These are phyloP conservation scores for Sylvia atricapilla DNA, from an alignment of 2,113 vertebrate genomes.

Conservation along the genomic window DNA sequence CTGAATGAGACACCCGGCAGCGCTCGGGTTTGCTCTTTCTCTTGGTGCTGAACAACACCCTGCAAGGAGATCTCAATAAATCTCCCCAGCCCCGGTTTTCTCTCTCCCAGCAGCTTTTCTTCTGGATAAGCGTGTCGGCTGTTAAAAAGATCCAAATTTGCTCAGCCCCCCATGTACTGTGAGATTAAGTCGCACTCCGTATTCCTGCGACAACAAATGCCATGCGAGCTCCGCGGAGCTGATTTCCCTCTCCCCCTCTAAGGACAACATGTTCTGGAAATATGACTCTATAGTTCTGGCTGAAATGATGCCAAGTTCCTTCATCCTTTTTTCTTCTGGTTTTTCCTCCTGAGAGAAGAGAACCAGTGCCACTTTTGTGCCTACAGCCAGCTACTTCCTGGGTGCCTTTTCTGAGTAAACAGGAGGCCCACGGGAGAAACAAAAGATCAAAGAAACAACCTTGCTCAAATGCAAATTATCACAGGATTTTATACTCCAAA, in stretches of 20 bases:
- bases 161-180: neutral
- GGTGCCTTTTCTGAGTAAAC: neutral
- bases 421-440: neutral
- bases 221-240: conserved; percentile 15
- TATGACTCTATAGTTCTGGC: neutral
- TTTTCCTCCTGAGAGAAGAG: neutral
- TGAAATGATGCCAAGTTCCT: neutral
- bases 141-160: neutral
- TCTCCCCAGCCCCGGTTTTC: neutral
- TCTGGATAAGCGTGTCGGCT: neutral
- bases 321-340: neutral
- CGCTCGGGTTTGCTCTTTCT: neutral
- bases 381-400: neutral
- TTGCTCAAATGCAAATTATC: neutral
- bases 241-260: neutral
- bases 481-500: neutral
- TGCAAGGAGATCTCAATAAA: neutral
- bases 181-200: neutral
- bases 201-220: conserved; percentile 30
- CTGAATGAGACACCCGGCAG: neutral
- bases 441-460: neutral
- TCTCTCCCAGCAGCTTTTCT: neutral
- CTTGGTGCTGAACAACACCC: neutral
- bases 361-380: neutral
- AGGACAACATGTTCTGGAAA: conserved; percentile 42